Evolutionary conservation across 1,140 invertebrate species (phyloP).

Genomic region (Rhysida immarginata): DNA sequence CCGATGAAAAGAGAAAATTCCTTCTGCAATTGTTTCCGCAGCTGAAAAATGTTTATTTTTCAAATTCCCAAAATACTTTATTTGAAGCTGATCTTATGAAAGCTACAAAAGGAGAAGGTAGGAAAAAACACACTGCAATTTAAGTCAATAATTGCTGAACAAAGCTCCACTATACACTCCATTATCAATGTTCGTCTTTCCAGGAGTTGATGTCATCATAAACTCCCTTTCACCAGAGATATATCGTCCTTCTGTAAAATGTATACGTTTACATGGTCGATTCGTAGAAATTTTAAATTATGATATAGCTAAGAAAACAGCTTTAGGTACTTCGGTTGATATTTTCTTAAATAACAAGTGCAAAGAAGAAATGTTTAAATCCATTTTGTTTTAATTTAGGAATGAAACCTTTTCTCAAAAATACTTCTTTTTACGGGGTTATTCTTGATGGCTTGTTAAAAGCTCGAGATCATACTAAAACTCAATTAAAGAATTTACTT

Average conservation of each 20-base stretch:
- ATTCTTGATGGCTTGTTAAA: conserved; percentile 80
- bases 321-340: conserved; percentile 87
- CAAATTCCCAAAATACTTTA: conserved; percentile 75
- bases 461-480: conserved; percentile 49
- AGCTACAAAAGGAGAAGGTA: conserved; percentile 46
- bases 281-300: conserved; percentile 96
- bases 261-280: conserved; percentile 72
- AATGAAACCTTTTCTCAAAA: conserved; percentile 89
- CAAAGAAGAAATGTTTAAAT: not conserved
- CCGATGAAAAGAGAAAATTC: conserved; percentile 72
- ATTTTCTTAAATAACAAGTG: too few species aligned
- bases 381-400: conserved; percentile 33
- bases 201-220: conserved; percentile 80
- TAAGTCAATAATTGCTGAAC: too few species aligned
- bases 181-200: too few species aligned
- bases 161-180: too few species aligned
- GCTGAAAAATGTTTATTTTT: conserved; percentile 64
- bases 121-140: too few species aligned
- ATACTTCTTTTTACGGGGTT: conserved; percentile 92
- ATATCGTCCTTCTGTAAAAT: conserved; percentile 77
- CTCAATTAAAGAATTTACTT: conserved; percentile 54
- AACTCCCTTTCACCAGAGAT: conserved; percentile 90
- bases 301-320: conserved; percentile 78
- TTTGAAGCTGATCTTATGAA: conserved; percentile 76
- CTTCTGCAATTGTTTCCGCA: conserved; percentile 73